Evolutionary conservation across 2,113 vertebrate species (phyloP).

Genomic region (crab-eating macaque (Macaca fascicularis)): T2T-MFA8v1.1 NC_088376.1:133313501-133314000

Average conservation of each 20-base stretch:
- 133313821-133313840: neutral
- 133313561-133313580: neutral
- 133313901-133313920: neutral
- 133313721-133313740: neutral
- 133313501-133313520: constrained; percentile 48
- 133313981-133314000: neutral
- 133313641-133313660: constrained; percentile 46
- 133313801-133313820: neutral
- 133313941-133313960: constrained; percentile 14
- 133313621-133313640: constrained; percentile 36
- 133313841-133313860: neutral
- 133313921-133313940: neutral
- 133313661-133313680: constrained; percentile 38
- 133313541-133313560: neutral
- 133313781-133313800: neutral
- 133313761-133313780: neutral
- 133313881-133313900: neutral
- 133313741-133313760: neutral
- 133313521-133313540: neutral
- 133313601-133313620: constrained; percentile 11
- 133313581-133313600: constrained; percentile 43
- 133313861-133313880: neutral
- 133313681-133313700: neutral
- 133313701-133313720: neutral
- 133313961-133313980: neutral